Evolutionary conservation across 1,140 invertebrate genomes (phyloP).

Genomic region (Drosophila serrata): DNA sequence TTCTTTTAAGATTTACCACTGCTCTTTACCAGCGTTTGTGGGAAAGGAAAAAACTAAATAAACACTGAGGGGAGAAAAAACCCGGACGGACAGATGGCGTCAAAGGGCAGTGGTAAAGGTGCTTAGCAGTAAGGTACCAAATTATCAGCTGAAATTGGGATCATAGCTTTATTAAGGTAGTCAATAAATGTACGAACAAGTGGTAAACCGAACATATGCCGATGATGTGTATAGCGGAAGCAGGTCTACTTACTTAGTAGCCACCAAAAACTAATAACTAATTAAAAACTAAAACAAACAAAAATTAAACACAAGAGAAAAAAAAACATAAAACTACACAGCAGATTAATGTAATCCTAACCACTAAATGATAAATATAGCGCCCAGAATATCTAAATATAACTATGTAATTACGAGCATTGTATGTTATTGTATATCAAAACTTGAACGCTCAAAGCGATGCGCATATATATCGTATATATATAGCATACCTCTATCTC

Average conservation of each 20-base stretch:
- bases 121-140: conserved; percentile 86
- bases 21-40: conserved; percentile 54
- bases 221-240: conserved; percentile 36
- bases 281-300: conserved; percentile 9
- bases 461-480: conserved; percentile 50
- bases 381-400: conserved; percentile 36
- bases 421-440: conserved; percentile 53
- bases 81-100: background rate
- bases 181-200: conserved; percentile 71
- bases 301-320: conserved; percentile 5
- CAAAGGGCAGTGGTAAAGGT: conserved; percentile 85
- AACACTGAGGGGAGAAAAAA: background rate
- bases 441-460: conserved; percentile 76
- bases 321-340: conserved; percentile 32
- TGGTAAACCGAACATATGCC: conserved; percentile 25
- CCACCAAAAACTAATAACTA: conserved; percentile 30
- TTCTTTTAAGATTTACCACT: conserved; percentile 86
- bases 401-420: conserved; percentile 34
- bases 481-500: conserved; percentile 36
- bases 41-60: conserved; percentile 1
- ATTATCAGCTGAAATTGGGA: conserved; percentile 86
- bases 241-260: conserved; percentile 42
- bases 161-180: conserved; percentile 86
- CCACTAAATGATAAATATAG: conserved; percentile 35
- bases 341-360: conserved; percentile 43